Evolutionary conservation across 1,140 invertebrate genomes (phyloP).

Genomic region (Heterodera schachtii): DNA sequence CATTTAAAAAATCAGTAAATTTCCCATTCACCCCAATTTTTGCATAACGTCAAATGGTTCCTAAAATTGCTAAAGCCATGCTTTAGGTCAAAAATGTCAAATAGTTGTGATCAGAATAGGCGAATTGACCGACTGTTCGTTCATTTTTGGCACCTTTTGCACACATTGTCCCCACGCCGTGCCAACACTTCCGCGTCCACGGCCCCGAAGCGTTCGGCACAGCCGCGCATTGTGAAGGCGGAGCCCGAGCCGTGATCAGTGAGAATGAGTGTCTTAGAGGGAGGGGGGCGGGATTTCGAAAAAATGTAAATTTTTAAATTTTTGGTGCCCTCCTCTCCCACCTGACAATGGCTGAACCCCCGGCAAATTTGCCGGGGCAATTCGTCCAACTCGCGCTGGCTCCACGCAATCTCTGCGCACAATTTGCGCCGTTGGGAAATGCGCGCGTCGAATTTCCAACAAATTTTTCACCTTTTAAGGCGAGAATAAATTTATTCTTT

Average conservation of each 20-base stretch:
- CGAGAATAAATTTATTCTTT: too few relatives aligned
- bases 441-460: slow-evolving; percentile 18
- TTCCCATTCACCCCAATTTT: too few relatives aligned
- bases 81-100: too few relatives aligned
- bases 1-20: too few relatives aligned
- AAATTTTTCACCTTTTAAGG: slow-evolving; percentile 24
- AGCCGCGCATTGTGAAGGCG: slow-evolving; percentile 27
- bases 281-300: too few relatives aligned
- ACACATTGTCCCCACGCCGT: slow-evolving; percentile 19
- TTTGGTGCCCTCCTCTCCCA: neutral
- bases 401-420: slow-evolving; percentile 10
- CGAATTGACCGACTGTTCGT: too few relatives aligned
- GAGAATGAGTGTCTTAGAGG: neutral
- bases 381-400: slow-evolving; percentile 12
- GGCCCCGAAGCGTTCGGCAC: slow-evolving; percentile 33
- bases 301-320: too few relatives aligned
- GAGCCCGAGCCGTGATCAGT: slow-evolving; percentile 21
- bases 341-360: slow-evolving; percentile 28
- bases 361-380: slow-evolving; percentile 18
- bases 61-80: too few relatives aligned
- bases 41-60: too few relatives aligned
- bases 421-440: slow-evolving; percentile 8
- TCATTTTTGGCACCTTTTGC: slow-evolving; percentile 19
- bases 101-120: too few relatives aligned
- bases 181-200: slow-evolving; percentile 17